Evolutionary conservation across 2,888 invertebrate genomes (phyloP).

Genomic region (Pachydiplax longipennis): DNA sequence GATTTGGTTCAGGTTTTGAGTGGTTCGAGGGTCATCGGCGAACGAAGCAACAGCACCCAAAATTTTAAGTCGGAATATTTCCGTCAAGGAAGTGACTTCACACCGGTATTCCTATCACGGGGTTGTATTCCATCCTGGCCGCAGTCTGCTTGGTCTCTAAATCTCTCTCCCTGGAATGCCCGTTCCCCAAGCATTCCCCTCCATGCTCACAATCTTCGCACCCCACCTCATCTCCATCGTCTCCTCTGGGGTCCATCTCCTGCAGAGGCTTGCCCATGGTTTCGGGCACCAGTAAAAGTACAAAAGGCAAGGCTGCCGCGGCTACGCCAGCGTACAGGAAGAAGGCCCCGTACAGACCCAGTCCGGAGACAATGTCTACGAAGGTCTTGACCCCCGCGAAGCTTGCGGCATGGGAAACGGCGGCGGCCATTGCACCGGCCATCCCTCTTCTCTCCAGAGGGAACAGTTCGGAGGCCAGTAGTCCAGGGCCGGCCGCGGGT

Average conservation of each 20-base stretch:
- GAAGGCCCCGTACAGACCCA: conserved; percentile 84
- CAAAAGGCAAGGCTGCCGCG: conserved; percentile 81
- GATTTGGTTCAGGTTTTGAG: background rate
- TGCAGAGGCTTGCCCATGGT: conserved; percentile 90
- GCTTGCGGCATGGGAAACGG: conserved; percentile 86
- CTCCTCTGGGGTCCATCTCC: conserved; percentile 76
- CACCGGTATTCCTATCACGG: background rate
- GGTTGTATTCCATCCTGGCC: conserved; percentile 18
- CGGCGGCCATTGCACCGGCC: conserved; percentile 85
- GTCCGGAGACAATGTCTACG: conserved; percentile 78
- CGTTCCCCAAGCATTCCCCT: conserved; percentile 33
- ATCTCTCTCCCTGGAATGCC: background rate
- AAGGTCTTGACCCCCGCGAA: conserved; percentile 88
- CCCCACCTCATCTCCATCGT: background rate
- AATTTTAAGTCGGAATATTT: background rate
- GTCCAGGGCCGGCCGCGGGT: conserved; percentile 87
- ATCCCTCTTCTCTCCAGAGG: conserved; percentile 84
- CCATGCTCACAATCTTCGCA: conserved; percentile 26
- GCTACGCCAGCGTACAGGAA: conserved; percentile 88
- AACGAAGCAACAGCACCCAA: background rate
- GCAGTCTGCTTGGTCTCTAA: background rate
- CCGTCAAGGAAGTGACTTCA: background rate
- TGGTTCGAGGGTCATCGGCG: background rate
- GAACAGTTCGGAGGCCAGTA: conserved; percentile 83
- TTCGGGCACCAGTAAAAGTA: conserved; percentile 86